Percentiles rank a stretch among this genome's conserved stretches.
Conservation (phyloP, 1,140 invertebrate species). For the Reticulitermes speratus region DNA sequence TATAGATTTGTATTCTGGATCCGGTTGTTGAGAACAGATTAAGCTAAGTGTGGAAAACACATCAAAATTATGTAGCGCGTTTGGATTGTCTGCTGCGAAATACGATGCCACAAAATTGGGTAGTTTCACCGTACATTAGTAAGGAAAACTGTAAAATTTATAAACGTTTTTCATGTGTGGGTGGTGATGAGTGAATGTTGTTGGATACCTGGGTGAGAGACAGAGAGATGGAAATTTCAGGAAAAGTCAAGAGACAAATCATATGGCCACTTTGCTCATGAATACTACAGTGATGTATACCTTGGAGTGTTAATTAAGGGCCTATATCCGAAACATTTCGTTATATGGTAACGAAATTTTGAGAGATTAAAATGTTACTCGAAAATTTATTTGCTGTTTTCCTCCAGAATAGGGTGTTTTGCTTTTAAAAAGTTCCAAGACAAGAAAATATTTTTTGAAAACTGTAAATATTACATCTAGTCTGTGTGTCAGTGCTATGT, state of each 20-base stretch:
- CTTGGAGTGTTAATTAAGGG: slow-evolving; percentile 1
- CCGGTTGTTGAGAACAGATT: too few relatives aligned
- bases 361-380: background rate
- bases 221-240: background rate
- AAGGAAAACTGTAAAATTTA: background rate
- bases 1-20: too few relatives aligned
- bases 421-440: background rate
- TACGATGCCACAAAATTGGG: too few relatives aligned
- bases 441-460: background rate
- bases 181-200: background rate
- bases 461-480: slow-evolving; percentile 1
- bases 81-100: too few relatives aligned
- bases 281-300: background rate
- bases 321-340: background rate
- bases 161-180: background rate
- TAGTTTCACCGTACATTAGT: background rate
- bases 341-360: background rate
- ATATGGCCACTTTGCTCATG: slow-evolving; percentile 8
- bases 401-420: slow-evolving; percentile 14
- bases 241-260: background rate
- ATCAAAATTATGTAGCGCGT: too few relatives aligned
- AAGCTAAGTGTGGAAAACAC: too few relatives aligned
- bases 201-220: background rate
- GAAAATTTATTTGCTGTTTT: background rate
- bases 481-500: background rate